Evolutionary conservation across 2,113 vertebrate species (phyloP), one percentile per base, ranked within the genome.

Genomic region (Martes martes): DNA sequence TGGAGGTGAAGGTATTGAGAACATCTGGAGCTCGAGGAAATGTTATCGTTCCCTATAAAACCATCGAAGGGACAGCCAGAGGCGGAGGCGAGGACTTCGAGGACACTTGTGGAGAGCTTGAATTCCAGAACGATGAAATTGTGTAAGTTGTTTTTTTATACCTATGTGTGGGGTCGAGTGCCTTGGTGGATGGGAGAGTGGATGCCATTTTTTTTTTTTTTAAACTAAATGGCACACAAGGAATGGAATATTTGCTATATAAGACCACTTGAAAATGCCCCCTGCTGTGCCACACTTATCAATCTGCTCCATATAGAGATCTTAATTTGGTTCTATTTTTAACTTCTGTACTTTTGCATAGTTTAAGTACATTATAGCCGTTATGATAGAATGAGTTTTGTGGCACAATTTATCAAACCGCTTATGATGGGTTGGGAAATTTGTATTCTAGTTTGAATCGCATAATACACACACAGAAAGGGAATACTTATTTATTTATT

Each of bases 71-170:
- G 57, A 99, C 99, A 0, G 99, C 99, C 21, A 99, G 99, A 98
- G 99, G 99, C 5, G 99, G 99, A n/a, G 99, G 99, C 6, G 99
- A 99, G 95, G 99, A 99, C 98, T 99, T 99, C 26, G 99, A 99
- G 96, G 99, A 99, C 97, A 99, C 99, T 1, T 99, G 99, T 0
- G 99, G 99, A 83, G 99, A 99, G 96, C 99, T 99, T 88, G 99
- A 99, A 98, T 99, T 99, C 98, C 99, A 99, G 98, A 99, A 99
- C 0, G 99, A 99, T 21, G 99, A 99, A 97, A 99, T 99, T 98
- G 98, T 99, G 99, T 99, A 99, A 99, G 99, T 99, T 98, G 89
- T 81, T 69, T 18, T 76, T 83, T 87, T 26, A 76, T 91, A 83
- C 63, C 0, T 14, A 2, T 33, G 4, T 33, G 0, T n/a, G 21